These are phyloP conservation scores for Thinocorus orbignyianus DNA, from an alignment of 2,113 vertebrate species.

Conservation along the genomic window DNA sequence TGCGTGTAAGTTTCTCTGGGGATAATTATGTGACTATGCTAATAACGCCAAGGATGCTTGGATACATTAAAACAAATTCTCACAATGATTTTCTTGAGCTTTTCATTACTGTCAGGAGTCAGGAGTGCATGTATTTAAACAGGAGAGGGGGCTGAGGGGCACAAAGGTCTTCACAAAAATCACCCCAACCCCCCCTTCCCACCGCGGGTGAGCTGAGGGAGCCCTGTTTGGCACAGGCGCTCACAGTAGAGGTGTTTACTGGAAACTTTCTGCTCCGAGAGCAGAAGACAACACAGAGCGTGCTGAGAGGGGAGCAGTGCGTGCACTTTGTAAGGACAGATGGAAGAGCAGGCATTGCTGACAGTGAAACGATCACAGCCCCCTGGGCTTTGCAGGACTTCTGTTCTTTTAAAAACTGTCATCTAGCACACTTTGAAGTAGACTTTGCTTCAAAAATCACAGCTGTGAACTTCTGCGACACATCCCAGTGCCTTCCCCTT, in stretches of 20 bases:
- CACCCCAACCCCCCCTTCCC: background rate
- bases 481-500: background rate
- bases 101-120: background rate
- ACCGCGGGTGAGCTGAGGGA: background rate
- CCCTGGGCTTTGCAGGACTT: background rate
- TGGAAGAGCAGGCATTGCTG: background rate
- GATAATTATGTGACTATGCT: constrained; percentile 48
- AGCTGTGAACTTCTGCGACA: background rate
- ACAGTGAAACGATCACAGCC: background rate
- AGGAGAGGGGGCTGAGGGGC: background rate
- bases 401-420: background rate
- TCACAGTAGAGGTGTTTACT: background rate
- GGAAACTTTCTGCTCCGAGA: background rate
- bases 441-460: background rate
- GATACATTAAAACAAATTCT: background rate
- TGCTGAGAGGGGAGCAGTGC: background rate
- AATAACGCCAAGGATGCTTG: constrained; percentile 16
- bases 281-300: background rate
- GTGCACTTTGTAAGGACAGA: background rate
- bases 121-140: background rate
- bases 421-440: background rate
- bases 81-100: background rate
- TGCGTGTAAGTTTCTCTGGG: constrained; percentile 25
- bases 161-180: background rate
- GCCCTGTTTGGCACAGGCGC: background rate